These are phyloP conservation scores for Drosophila ambigua DNA, from an alignment of 1,140 invertebrate genomes.

Conservation along the genomic window DNA sequence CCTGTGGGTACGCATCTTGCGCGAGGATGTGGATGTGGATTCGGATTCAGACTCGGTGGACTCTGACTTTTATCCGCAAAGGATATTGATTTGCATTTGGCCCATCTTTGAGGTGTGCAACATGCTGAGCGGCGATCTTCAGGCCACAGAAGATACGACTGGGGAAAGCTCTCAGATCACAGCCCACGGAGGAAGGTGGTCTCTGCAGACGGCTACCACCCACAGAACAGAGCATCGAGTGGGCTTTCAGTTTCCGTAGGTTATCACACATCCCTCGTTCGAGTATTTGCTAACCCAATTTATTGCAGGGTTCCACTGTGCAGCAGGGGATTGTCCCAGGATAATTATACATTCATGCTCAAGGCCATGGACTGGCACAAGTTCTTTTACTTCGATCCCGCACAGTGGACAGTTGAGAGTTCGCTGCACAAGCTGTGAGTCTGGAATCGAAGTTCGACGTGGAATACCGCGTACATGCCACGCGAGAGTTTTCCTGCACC, in stretches of 20 bases:
- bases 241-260: slow-evolving; percentile 60
- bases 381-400: slow-evolving; percentile 74
- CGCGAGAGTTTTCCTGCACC: slow-evolving; percentile 86
- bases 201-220: slow-evolving; percentile 66
- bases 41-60: slow-evolving; percentile 49
- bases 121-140: slow-evolving; percentile 86
- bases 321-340: not conserved
- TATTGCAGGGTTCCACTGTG: slow-evolving; percentile 38
- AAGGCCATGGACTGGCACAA: slow-evolving; percentile 75
- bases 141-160: slow-evolving; percentile 44
- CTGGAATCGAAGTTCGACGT: slow-evolving; percentile 37
- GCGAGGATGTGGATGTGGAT: slow-evolving; percentile 85
- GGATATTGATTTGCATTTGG: slow-evolving; percentile 87
- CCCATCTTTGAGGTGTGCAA: slow-evolving; percentile 91
- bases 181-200: slow-evolving; percentile 37
- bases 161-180: slow-evolving; percentile 40
- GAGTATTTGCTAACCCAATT: not conserved
- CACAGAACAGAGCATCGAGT: slow-evolving; percentile 71
- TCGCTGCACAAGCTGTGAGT: slow-evolving; percentile 44
- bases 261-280: not conserved
- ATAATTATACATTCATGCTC: slow-evolving; percentile 54
- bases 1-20: slow-evolving; percentile 88
- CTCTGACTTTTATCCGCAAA: slow-evolving; percentile 60
- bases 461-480: slow-evolving; percentile 51
- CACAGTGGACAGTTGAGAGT: slow-evolving; percentile 62